A percentile compares a stretch with the other conserved stretches of the same genome.
Conservation (phyloP, 2,113 vertebrate species). For the Leuciscus idus region DNA sequence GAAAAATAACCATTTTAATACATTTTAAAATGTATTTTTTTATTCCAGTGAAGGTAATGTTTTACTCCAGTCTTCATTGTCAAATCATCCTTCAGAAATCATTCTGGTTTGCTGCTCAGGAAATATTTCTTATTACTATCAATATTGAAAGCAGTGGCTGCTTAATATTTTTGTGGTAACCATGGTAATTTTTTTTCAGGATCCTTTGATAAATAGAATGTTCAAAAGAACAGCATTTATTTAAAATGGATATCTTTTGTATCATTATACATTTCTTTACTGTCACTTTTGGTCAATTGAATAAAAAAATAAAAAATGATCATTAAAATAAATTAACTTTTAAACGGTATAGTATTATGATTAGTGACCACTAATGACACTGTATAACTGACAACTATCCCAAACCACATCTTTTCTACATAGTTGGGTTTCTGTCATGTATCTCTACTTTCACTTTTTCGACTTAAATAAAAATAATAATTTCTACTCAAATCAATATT, state of each 20-base stretch:
- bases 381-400: neutral
- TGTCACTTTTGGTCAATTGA: neutral
- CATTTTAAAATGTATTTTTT: no score
- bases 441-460: neutral
- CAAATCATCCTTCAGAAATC: neutral
- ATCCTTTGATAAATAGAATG: no score
- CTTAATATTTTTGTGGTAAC: neutral
- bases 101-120: neutral
- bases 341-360: neutral
- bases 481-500: conserved; percentile 12
- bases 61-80: neutral
- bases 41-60: no score
- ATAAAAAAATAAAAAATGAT: neutral
- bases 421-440: neutral
- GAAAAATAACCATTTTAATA: no score
- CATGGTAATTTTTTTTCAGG: no score
- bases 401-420: neutral
- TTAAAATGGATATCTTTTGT: neutral
- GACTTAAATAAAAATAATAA: neutral
- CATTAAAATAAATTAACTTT: no score
- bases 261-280: neutral
- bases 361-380: neutral
- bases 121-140: neutral
- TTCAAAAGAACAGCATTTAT: neutral
- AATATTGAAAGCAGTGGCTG: neutral